These are phyloP conservation scores for Lasioglossum oenotherae DNA, from an alignment of 2,888 invertebrate species.

Conservation along the genomic window DNA sequence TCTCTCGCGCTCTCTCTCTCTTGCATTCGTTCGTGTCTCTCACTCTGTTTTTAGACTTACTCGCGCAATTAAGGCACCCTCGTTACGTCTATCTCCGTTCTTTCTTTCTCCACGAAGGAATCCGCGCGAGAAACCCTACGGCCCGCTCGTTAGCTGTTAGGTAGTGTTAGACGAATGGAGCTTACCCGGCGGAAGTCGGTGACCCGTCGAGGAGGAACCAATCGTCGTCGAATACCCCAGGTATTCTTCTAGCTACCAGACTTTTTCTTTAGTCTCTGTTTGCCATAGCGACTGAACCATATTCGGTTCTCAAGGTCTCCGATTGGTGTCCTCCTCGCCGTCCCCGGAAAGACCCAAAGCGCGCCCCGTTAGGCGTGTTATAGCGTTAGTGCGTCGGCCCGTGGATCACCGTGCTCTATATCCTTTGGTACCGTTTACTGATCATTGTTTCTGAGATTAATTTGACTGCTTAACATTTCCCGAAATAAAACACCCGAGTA, in stretches of 20 bases:
- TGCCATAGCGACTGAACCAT: background rate
- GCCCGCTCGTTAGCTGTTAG: conserved; percentile 50
- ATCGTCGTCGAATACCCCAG: conserved; percentile 22
- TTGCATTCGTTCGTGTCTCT: conserved; percentile 4
- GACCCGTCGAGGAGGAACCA: conserved; percentile 38
- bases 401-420: background rate
- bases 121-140: conserved; percentile 41
- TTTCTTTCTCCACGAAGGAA: conserved; percentile 53
- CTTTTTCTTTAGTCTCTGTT: background rate
- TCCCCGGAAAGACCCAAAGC: conserved; percentile 4
- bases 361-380: conserved; percentile 28
- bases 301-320: background rate
- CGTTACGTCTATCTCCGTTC: conserved; percentile 62
- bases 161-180: conserved; percentile 55
- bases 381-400: conserved; percentile 31
- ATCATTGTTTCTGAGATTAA: background rate
- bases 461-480: background rate
- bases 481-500: background rate
- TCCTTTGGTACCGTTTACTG: background rate
- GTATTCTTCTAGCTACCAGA: background rate
- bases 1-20: conserved; percentile 5
- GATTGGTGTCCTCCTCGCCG: background rate
- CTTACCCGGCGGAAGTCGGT: conserved; percentile 47
- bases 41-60: conserved; percentile 55
- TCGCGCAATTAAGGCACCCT: conserved; percentile 66